Base-by-base conservation (phyloP, 2,888 invertebrate genomes). In the Drosophila mercatorum region DNA sequence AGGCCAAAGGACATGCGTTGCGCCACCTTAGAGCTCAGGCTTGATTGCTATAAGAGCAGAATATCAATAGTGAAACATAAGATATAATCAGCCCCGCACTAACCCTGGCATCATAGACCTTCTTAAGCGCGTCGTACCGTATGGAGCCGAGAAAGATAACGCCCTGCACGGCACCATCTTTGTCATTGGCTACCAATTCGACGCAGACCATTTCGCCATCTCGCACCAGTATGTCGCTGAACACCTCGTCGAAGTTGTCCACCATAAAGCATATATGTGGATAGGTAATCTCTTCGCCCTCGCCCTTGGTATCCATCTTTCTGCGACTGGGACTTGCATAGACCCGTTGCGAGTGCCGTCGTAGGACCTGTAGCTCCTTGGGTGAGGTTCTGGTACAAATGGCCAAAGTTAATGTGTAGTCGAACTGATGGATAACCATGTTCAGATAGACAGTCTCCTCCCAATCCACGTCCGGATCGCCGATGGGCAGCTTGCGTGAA, bases 151-250 rank as follows among this genome's bases (percentile, higher is more conserved):
- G 95, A 93, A 99, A 99, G 88, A 99, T 96, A 83, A 99, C 99
- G 31, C 98, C 97, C 93, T 98, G 98, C 53, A 97, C 95, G 38
- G 95, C 94, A 59, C 96, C 97, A 91, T 96, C 95, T 78, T 97
- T 95, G 91, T 99, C 99, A 46, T 96, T 95, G 63, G 99, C 99
- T 67, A 98, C 97, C 91, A 99, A 94, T 93, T 99, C 99, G 69
- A 99, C 99, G 93, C 99, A 99, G 63, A 99, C 98, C 97, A 99
- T 98, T 94, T 99, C 99, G 0, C 99, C 99, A 93, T 99, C 99
- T 52, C 98, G 95, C 40, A 99, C 98, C 91, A 98, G 94, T 91
- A 99, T 98, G 94, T 99, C 99, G 94, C 97, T 97, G 94, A 99
- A 99, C 38, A 97, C 98, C 95, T 99, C 98, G 93, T 99, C 99